Conservation (phyloP, 2,113 vertebrate species). For the Barnardius zonarius region DNA sequence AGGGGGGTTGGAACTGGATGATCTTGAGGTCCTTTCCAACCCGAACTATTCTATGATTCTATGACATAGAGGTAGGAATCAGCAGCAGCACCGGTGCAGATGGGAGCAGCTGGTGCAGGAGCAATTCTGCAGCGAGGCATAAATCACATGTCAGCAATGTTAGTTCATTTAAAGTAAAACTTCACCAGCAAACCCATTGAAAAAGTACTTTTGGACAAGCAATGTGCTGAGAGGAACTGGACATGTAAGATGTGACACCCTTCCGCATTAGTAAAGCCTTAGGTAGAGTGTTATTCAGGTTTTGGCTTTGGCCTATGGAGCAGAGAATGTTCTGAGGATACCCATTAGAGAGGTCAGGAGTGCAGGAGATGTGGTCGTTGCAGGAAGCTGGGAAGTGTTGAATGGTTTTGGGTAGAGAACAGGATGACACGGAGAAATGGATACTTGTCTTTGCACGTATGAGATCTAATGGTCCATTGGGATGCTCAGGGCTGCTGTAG, state of each 20-base stretch:
- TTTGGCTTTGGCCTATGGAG: not conserved
- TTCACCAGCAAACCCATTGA: not conserved
- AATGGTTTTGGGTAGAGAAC: not conserved
- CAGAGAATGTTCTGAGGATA: not conserved
- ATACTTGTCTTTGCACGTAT: not conserved
- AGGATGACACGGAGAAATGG: not conserved
- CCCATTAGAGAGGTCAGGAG: not conserved
- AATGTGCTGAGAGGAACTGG: not conserved
- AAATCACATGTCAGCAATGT: not conserved
- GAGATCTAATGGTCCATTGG: not conserved
- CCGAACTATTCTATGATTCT: too few relatives aligned
- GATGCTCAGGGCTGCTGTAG: not conserved
- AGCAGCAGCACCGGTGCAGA: fast-evolving
- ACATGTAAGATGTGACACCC: not conserved
- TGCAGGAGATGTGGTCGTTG: not conserved
- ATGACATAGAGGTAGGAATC: not conserved
- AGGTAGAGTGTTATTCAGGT: not conserved
- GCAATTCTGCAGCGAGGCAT: not conserved
- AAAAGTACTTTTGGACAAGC: not conserved
- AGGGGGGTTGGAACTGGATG: too few relatives aligned
- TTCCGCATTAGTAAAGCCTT: not conserved
- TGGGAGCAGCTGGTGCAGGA: not conserved
- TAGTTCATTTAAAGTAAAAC: not conserved
- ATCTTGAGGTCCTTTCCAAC: too few relatives aligned
- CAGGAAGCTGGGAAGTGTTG: not conserved